Conservation (phyloP, 2,888 invertebrate species). For the Epinotia demarniana region DNA sequence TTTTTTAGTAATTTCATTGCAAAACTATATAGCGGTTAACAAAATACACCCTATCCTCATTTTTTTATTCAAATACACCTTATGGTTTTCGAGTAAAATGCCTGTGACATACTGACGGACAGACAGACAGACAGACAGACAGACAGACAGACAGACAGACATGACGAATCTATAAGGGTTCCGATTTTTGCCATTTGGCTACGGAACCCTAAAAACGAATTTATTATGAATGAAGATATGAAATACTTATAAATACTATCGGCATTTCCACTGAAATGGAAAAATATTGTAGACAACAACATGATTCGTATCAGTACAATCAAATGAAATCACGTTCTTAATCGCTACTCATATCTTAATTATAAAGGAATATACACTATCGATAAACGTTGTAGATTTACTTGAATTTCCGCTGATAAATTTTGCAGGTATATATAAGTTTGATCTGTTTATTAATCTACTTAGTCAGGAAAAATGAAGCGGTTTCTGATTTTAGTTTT, state of each 20-base stretch:
- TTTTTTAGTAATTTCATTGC: no score
- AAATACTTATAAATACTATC: background rate
- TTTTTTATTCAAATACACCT: no score
- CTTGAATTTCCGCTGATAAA: slow-evolving; percentile 22
- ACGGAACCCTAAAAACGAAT: background rate
- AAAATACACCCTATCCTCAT: no score
- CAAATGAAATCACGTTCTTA: slow-evolving; percentile 20
- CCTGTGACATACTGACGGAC: no score
- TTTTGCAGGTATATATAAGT: slow-evolving; percentile 25
- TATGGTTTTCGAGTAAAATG: no score
- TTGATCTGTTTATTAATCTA: background rate
- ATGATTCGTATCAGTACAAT: slow-evolving; percentile 18
- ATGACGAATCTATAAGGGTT: no score
- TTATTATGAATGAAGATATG: background rate
- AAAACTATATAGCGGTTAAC: no score
- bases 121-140: no score
- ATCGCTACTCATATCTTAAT: slow-evolving; percentile 9
- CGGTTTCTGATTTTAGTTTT: slow-evolving; percentile 18
- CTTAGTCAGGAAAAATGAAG: slow-evolving; percentile 28
- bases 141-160: no score
- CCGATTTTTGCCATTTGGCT: no score
- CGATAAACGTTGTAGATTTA: slow-evolving; percentile 26
- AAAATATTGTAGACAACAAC: background rate
- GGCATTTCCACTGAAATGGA: background rate
- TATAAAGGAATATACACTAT: background rate